Evolutionary conservation across 2,888 invertebrate species (phyloP).

Genomic region (Scelioninae gen. 1): DNA sequence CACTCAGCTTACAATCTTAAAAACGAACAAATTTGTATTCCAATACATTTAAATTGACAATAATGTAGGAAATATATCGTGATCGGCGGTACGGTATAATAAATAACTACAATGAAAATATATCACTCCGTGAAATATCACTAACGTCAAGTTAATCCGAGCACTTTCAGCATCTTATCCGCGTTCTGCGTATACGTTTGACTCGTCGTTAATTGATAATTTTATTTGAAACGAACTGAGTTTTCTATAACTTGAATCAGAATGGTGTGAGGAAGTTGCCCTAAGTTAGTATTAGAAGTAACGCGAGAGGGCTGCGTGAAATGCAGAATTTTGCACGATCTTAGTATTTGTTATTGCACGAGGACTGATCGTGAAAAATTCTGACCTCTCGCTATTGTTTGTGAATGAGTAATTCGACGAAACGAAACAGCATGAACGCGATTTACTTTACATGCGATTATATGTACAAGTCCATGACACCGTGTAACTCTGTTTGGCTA

Average conservation of each 20-base stretch:
- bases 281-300: constrained; percentile 11
- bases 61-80: constrained; percentile 43
- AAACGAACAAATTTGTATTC: constrained; percentile 9
- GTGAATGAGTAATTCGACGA: constrained; percentile 7
- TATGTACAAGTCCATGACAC: constrained; percentile 51
- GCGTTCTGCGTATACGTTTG: constrained; percentile 33
- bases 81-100: neutral
- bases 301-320: constrained; percentile 20
- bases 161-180: constrained; percentile 19
- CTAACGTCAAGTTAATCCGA: constrained; percentile 28
- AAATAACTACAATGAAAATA: constrained; percentile 11
- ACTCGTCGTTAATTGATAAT: constrained; percentile 24
- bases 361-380: constrained; percentile 32
- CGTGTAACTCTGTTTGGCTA: constrained; percentile 38
- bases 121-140: constrained; percentile 46
- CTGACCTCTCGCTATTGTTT: constrained; percentile 11
- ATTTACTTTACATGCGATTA: constrained; percentile 51
- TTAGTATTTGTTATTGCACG: constrained; percentile 40
- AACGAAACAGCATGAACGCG: constrained; percentile 28
- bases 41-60: constrained; percentile 31
- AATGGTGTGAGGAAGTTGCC: constrained; percentile 16
- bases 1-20: neutral
- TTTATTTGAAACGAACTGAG: constrained; percentile 1
- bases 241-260: neutral
- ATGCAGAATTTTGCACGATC: constrained; percentile 34